Base-by-base conservation (phyloP, 2,888 invertebrate species). In the Cephus runcator region DNA sequence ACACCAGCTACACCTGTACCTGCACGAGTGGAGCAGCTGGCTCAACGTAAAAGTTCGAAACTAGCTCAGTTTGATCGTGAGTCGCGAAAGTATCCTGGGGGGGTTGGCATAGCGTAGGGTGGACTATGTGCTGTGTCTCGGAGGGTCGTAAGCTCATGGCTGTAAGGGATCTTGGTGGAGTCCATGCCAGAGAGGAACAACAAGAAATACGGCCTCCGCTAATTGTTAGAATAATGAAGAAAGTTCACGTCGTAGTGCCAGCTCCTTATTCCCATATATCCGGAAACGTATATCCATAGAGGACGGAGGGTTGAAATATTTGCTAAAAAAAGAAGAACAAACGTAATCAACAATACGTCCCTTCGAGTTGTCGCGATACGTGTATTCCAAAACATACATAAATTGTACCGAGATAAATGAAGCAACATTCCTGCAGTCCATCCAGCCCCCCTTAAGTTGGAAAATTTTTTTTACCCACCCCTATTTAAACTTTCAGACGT, bases 221-320 rank as follows among this genome's bases (percentile, higher is more conserved):
- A 87, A 87, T 87, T 86, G 83, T 84, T 81, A 81, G 82, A 84
- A 85, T 87, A 87, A 87, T 84, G 87, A 87, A 86, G 79, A 83
- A 85, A 87, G 81, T 87, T 87, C 75, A 11, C 56, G 56, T 23
- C 56, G 9, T 56, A 9, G 56, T 9, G 23, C 56, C 23, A 23
- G 23, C 56, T 56, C 23, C 56, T 56, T 56, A 56, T 56, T 56
- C 56, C 56, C 56, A 23, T 56, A 56, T 9, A 23, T 56, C 23
- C 23, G 9, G 56, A 56, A 56, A 9, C 23, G 56, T 9, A 9
- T 56, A 56, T 23, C 23, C 56, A 23, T 9, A 56, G 56, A 6
- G 40, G 23, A 15, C 12, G 36, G 36, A 36, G 23, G 56, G 9
- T 23, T 23, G 56, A 56, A 56, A 23, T 56, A 56, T 23, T 56